Evolutionary conservation across 2,888 invertebrate genomes (phyloP).

Genomic region (Lycophotia porphyrea): DNA sequence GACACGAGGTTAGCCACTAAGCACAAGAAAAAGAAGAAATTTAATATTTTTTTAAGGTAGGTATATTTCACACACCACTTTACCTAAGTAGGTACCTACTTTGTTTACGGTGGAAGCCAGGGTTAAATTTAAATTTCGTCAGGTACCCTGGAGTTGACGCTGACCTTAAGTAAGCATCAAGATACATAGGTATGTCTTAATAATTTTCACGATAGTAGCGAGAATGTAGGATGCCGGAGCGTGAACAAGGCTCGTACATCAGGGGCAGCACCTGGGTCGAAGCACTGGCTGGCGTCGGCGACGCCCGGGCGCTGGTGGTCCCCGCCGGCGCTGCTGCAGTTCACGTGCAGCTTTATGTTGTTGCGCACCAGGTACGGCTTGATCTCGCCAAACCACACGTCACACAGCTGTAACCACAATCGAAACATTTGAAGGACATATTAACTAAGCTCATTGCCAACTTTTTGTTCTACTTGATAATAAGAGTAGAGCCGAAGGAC

Average conservation of each 20-base stretch:
- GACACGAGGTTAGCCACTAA: too few species aligned
- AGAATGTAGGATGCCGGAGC: conserved; percentile 62
- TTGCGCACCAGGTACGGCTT: conserved; percentile 85
- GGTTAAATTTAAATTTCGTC: too few species aligned
- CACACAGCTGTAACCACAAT: conserved; percentile 80
- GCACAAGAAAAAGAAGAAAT: too few species aligned
- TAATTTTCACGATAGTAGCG: neutral
- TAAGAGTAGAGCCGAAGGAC: too few species aligned
- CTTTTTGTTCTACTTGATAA: neutral
- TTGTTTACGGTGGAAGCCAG: neutral
- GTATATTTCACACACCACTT: neutral
- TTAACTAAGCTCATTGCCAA: neutral
- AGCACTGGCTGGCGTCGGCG: neutral
- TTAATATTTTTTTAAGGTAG: neutral
- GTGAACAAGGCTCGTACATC: conserved; percentile 82
- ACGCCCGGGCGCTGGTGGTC: conserved; percentile 67
- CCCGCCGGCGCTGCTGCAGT: conserved; percentile 70
- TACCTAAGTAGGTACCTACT: too few species aligned
- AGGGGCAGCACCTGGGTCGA: conserved; percentile 87
- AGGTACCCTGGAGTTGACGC: too few species aligned
- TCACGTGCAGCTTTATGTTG: conserved; percentile 85
- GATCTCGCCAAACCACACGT: conserved; percentile 88
- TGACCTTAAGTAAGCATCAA: too few species aligned
- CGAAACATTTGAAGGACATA: neutral
- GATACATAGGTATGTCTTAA: neutral